Percentiles rank a stretch among this genome's conserved stretches.
phyloP scores from a whole-genome alignment of 2,113 vertebrate species.

The Malaclemys terrapin region DNA sequence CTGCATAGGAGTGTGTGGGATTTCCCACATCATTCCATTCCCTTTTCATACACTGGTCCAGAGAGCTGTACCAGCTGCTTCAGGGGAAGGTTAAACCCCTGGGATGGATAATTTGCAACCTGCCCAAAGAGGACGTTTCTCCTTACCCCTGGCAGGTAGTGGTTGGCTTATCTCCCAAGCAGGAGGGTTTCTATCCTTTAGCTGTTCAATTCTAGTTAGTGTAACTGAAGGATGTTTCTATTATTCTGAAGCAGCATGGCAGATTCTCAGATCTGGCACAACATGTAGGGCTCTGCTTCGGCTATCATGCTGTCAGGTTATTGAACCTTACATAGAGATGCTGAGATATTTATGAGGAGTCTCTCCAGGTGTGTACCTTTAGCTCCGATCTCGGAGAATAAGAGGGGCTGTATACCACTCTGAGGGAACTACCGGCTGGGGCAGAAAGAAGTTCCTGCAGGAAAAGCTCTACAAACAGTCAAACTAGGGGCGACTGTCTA shows the following conservation, averaged over 20 bases:
- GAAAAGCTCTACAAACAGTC: background rate
- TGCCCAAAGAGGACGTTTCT: background rate
- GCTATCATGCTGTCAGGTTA: background rate
- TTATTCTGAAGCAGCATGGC: background rate
- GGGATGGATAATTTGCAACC: background rate
- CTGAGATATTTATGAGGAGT: background rate
- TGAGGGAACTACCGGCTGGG: background rate
- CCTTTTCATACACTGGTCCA: background rate
- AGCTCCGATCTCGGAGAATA: background rate
- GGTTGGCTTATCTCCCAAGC: background rate
- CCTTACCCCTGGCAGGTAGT: background rate
- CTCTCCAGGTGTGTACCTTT: background rate
- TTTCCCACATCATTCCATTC: background rate
- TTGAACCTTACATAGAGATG: background rate
- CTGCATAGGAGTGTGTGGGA: background rate
- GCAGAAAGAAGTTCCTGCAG: background rate
- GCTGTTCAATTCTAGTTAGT: background rate
- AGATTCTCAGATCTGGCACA: background rate
- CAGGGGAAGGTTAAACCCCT: background rate
- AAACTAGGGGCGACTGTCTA: background rate
- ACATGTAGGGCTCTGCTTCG: background rate
- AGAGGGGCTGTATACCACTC: background rate
- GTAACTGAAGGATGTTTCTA: rapidly evolving
- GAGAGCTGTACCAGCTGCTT: background rate
- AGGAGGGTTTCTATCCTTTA: background rate